Evolutionary conservation across 1,140 invertebrate species (phyloP).

Genomic region (Matsumurasca onukii): DNA sequence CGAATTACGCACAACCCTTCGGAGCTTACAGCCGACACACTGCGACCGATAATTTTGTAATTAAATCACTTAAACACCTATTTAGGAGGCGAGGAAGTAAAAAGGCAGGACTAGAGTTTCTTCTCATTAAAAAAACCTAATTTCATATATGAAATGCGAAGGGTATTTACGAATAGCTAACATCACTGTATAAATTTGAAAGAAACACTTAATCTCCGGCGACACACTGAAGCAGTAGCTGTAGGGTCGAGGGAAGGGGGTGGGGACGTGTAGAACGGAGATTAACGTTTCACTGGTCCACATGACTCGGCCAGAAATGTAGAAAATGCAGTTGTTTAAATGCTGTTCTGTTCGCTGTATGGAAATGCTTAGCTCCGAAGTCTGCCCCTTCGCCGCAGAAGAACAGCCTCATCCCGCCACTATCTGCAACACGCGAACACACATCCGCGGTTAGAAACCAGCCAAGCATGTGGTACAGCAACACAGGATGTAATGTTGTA

Average conservation of each 20-base stretch:
- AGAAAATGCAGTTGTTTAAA: background rate
- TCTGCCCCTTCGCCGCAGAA: conserved; percentile 20
- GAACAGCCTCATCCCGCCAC: background rate
- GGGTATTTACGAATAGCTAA: conserved; percentile 18
- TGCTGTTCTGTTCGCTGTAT: conserved; percentile 15
- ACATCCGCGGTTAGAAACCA: too few species aligned
- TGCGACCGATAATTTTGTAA: conserved; percentile 8
- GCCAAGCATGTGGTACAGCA: too few species aligned
- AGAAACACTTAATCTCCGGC: conserved; percentile 9
- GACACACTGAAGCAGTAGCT: too few species aligned
- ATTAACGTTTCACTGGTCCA: conserved; percentile 10
- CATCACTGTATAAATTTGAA: conserved; percentile 26
- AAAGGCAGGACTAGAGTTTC: conserved; percentile 40
- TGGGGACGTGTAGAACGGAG: too few species aligned
- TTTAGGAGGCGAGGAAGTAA: conserved; percentile 30
- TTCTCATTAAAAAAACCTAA: conserved; percentile 19
- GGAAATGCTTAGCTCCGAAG: conserved; percentile 36
- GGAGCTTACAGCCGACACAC: conserved; percentile 2
- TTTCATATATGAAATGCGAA: conserved; percentile 38
- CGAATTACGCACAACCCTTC: conserved; percentile 7
- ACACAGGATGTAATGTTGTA: too few species aligned
- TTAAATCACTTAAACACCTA: background rate
- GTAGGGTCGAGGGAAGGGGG: too few species aligned
- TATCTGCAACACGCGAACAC: background rate
- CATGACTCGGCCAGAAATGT: background rate